Evolutionary conservation across 1,140 invertebrate species (phyloP), one percentile per base, ranked within the genome.

Genomic region (Gonatopus flavifemur): DNA sequence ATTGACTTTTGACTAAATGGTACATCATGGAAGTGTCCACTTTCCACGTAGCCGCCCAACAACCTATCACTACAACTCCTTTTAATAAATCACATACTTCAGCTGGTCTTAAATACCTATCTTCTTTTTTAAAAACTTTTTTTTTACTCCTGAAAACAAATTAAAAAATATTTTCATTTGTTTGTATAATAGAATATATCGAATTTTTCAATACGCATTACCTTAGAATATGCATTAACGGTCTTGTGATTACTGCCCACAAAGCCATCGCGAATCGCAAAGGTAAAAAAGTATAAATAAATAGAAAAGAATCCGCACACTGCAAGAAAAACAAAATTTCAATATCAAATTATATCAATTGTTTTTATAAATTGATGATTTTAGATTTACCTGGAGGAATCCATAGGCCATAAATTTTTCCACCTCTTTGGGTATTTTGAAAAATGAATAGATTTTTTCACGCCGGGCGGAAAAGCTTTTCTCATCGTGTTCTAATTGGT

Each of bases 21-120:
- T 99, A 99, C 81, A 99, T 88, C 82, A 98, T 93, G 54, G 96
- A 98, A 9, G 95, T 98, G 72, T 99, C 97, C 44, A 98, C 86
- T 64, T 92, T 90, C 54, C 88, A 88, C 78, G 96, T 90, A 24
- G 94, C 78, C 44, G 89, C 80, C 70, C 88, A 91, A 62, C 92
- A 93, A 20, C 88, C 71, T 49, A 98, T 80, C 59, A 98, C 83
- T 37, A 98, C 89, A 33, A 89, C 80, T 3, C 93, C 92, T 80
- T 98, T 99, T 2, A 99, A 75, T 21, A 99, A 72, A 84, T 99
- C 97, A 82, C 96, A 98, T 32, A 93, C 91, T 81, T 99, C 94
- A 3, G 94, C 93, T 31, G 95, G 90, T 52, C 91, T 89, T 49
- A 98, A 70, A 55, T 84, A 72, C 28, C 74, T 54, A 36, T 70